Conservation (phyloP, 1,140 invertebrate species). For the Solen grandis region DNA sequence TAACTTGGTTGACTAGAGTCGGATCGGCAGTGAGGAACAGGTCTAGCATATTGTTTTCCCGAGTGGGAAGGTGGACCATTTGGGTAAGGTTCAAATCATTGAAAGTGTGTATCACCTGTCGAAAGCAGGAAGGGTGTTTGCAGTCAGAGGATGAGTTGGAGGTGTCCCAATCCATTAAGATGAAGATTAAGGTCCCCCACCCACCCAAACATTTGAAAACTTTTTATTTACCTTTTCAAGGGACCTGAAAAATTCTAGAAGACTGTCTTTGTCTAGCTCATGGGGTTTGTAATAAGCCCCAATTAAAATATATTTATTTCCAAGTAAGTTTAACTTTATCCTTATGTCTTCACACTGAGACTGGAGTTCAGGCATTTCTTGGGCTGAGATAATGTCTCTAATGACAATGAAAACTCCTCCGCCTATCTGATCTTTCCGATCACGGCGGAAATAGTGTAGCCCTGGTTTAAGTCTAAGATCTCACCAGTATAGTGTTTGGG, state of each 20-base stretch:
- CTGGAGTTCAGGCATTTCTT: slow-evolving; percentile 33
- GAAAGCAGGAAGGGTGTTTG: slow-evolving; percentile 22
- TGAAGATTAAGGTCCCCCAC: slow-evolving; percentile 23
- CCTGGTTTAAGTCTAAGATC: slow-evolving; percentile 1
- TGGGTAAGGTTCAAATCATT: slow-evolving; percentile 14
- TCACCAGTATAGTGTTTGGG: slow-evolving; percentile 22
- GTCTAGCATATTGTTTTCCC: slow-evolving; percentile 20
- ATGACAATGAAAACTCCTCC: slow-evolving; percentile 10
- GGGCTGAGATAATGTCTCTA: slow-evolving; percentile 3
- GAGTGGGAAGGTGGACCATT: slow-evolving; percentile 22
- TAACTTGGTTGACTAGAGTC: slow-evolving; percentile 11
- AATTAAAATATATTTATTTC: background rate
- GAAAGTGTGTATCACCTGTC: slow-evolving; percentile 2
- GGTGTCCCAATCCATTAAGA: slow-evolving; percentile 29
- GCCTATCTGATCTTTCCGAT: background rate
- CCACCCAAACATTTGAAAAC: slow-evolving; percentile 15
- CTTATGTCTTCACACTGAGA: slow-evolving; percentile 26
- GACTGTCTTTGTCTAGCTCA: slow-evolving; percentile 3
- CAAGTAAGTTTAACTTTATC: slow-evolving; percentile 7
- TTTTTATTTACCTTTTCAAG: slow-evolving; percentile 18
- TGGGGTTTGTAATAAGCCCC: slow-evolving; percentile 21
- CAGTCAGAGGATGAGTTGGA: background rate
- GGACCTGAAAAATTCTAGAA: background rate
- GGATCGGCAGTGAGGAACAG: slow-evolving; percentile 24
- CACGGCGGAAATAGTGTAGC: slow-evolving; percentile 11